phyloP scores from a whole-genome alignment of 2,797 vertebrate genomes.

The Tangara arthus region DNA sequence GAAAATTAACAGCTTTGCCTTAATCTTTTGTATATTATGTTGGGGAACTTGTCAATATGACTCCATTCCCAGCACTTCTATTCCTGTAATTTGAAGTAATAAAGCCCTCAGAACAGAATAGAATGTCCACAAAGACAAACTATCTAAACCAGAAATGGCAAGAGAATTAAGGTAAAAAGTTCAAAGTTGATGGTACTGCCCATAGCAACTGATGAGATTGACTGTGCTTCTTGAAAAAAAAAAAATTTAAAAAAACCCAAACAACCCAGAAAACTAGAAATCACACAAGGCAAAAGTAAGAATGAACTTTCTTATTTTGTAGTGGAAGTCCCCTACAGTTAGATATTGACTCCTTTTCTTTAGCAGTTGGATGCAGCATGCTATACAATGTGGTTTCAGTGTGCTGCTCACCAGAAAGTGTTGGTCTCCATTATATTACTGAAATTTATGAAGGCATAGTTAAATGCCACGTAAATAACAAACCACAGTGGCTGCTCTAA shows the following conservation, averaged over 20 bases:
- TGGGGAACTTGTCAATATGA: neutral
- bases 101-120: neutral
- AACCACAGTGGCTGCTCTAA: neutral
- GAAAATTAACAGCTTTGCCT: constrained; percentile 45
- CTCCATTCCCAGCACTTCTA: neutral
- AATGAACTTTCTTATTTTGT: neutral
- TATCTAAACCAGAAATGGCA: neutral
- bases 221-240: neutral
- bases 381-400: neutral
- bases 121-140: neutral
- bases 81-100: neutral
- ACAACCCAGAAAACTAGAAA: neutral
- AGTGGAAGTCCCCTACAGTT: neutral
- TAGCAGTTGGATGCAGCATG: neutral
- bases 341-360: neutral
- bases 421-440: neutral
- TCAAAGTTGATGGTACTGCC: neutral
- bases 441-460: neutral
- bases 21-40: neutral
- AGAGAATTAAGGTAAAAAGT: neutral
- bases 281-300: neutral
- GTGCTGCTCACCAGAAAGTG: neutral
- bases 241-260: no score
- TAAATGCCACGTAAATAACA: constrained; percentile 1
- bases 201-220: neutral